Percentiles rank a stretch among this genome's conserved stretches.
These are phyloP conservation scores for Coptodon rendalli DNA, from an alignment of 2,113 vertebrate genomes.

Conservation along the genomic window DNA sequence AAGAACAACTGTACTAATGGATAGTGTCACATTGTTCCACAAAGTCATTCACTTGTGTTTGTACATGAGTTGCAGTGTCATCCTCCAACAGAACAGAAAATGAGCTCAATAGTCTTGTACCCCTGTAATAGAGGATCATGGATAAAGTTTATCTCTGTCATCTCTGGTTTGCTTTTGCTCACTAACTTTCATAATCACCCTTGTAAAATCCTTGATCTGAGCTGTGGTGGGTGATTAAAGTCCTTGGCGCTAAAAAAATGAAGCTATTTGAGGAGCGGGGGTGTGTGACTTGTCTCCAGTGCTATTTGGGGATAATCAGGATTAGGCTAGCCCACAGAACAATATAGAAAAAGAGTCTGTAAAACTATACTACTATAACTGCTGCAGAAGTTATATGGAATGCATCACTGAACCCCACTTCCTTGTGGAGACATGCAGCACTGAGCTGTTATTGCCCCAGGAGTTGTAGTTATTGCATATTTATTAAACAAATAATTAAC, in stretches of 20 bases:
- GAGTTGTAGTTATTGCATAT: constrained; percentile 57
- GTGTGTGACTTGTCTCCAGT: not conserved
- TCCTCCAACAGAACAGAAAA: not conserved
- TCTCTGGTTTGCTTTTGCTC: constrained; percentile 12
- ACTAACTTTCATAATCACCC: constrained; percentile 42
- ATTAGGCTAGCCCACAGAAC: constrained; percentile 34
- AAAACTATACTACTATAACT: constrained; percentile 5
- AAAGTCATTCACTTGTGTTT: not conserved
- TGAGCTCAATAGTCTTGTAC: not conserved
- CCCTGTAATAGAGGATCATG: not conserved
- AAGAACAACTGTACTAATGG: not conserved
- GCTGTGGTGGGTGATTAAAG: constrained; percentile 48
- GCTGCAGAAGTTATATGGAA: constrained; percentile 10
- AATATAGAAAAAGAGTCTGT: not conserved
- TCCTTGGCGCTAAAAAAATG: constrained; percentile 3
- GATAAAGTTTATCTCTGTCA: constrained; percentile 20
- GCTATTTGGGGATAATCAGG: constrained; percentile 41
- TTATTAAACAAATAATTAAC: constrained; percentile 68
- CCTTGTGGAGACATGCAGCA: not conserved
- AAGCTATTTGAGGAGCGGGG: constrained; percentile 41
- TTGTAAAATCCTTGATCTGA: constrained; percentile 40
- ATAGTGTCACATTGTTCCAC: not conserved
- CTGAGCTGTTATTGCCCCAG: constrained; percentile 28
- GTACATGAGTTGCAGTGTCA: not conserved
- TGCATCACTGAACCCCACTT: not conserved